Percentiles rank a stretch among this genome's conserved stretches.
Conservation (phyloP, 1,140 invertebrate species). For the Macrocentrus cingulum region DNA sequence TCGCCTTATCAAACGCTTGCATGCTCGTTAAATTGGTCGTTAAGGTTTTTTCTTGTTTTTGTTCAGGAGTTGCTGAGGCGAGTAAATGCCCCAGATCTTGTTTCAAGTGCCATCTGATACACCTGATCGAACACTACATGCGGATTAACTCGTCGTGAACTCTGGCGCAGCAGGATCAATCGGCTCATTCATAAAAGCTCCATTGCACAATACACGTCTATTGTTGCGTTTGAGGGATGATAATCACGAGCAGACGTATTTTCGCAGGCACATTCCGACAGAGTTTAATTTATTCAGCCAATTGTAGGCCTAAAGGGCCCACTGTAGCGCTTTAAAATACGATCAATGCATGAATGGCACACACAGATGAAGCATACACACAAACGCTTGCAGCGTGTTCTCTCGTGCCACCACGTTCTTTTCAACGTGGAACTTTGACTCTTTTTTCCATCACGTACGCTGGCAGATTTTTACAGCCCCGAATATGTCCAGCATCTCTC, state of each 20-base stretch:
- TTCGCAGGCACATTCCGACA: too few relatives aligned
- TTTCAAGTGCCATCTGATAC: slow-evolving; percentile 25
- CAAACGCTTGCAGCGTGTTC: slow-evolving; percentile 24
- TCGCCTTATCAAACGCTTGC: not conserved
- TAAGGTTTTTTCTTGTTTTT: not conserved
- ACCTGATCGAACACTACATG: slow-evolving; percentile 19
- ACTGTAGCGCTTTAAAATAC: too few relatives aligned
- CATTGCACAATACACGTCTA: not conserved
- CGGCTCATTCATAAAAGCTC: slow-evolving; percentile 17
- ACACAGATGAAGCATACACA: slow-evolving; percentile 21
- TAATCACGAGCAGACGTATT: too few relatives aligned
- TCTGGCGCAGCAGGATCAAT: slow-evolving; percentile 6
- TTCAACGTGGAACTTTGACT: not conserved
- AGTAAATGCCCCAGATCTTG: slow-evolving; percentile 22
- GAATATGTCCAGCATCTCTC: too few relatives aligned
- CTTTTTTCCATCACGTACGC: not conserved
- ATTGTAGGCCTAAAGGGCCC: too few relatives aligned
- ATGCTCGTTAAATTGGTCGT: slow-evolving; percentile 8
- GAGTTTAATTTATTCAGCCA: too few relatives aligned
- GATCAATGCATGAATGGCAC: slow-evolving; percentile 58
- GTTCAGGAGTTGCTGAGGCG: slow-evolving; percentile 1
- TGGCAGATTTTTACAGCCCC: not conserved
- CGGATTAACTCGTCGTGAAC: slow-evolving; percentile 14
- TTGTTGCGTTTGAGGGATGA: not conserved
- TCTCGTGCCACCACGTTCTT: slow-evolving; percentile 24